Conservation (phyloP, 2,888 invertebrate species). For the Drosophila tanythrix region DNA sequence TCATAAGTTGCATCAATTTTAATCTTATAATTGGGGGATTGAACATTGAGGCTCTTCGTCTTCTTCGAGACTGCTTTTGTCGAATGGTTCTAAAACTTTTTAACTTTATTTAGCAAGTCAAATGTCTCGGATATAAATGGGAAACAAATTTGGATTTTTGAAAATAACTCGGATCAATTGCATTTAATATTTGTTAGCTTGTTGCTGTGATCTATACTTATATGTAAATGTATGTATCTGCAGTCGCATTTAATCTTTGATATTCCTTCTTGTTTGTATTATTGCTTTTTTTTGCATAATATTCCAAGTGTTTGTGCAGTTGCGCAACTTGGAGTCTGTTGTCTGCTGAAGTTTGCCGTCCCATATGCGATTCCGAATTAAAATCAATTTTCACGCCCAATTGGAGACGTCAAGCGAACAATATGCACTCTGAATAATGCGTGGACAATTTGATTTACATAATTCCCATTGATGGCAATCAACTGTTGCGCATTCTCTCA, state of each 20-base stretch:
- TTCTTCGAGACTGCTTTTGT: background rate
- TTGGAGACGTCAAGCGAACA: slow-evolving; percentile 47
- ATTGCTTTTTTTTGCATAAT: background rate
- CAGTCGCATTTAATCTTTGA: background rate
- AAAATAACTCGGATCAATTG: background rate
- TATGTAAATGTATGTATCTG: background rate
- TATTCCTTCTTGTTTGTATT: background rate
- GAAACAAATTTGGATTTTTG: background rate
- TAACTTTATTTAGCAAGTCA: too few relatives aligned
- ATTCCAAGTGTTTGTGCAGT: background rate
- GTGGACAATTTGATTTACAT: slow-evolving; percentile 75
- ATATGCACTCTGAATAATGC: slow-evolving; percentile 61
- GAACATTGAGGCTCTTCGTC: background rate
- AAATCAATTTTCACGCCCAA: slow-evolving; percentile 59
- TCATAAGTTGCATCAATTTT: background rate
- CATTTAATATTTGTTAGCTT: background rate
- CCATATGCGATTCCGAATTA: slow-evolving; percentile 20
- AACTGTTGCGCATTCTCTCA: slow-evolving; percentile 60
- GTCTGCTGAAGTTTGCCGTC: background rate
- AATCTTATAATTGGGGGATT: background rate
- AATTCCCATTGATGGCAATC: slow-evolving; percentile 72
- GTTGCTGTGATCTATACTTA: background rate
- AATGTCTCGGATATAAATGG: background rate
- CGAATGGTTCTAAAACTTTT: background rate
- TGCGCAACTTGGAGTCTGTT: slow-evolving; percentile 5